Base-by-base conservation (phyloP, 2,113 vertebrate genomes). In the Camarhynchus parvulus region DNA sequence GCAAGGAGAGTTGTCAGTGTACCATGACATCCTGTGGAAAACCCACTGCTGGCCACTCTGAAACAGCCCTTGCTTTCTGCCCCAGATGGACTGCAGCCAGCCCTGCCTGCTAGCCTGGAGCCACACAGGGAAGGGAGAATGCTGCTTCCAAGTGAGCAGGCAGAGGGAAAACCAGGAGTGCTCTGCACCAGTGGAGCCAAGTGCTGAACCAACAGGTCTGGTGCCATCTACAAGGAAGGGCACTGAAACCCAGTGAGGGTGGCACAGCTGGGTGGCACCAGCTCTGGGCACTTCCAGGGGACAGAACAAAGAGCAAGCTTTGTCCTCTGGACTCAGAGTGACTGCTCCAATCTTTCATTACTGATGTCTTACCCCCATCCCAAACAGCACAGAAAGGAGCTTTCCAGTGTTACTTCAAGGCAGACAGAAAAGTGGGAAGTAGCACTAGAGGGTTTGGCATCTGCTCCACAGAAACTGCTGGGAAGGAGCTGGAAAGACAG, bases 71-170 rank as follows among this genome's bases (percentile, higher is more conserved):
- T 86, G 73, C 72, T 84, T 81, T 96, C 79, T 87, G 88, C 64
- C 94, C 85, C 64, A 92, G 21, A 53, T 92, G 96, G 95, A 91
- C 5, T 18, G 56, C 76, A 68, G 81, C 92, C 93, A 96, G 85
- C 69, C 37, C 0, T 72, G 56, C 87, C 23, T 75, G 58, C 90
- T 90, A 77, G 83, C 86, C 83, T 81, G 39, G 21, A 90, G 86
- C 62, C 83, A 90, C 72, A 44, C 42, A 62, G 0, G 1, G 62
- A 58, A 61, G 47, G 70, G 53, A 87, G 27, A 90, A 83, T 67
- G 59, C 80, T 68, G 83, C 79, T 83, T 67, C 31, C 3, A 7
- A 84, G 62, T 1, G 49, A 83, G 52, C 33, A 62, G 47, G 44
- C 9, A 73, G 62, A 61, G 42, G 83, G 31, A 94, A 90, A 87